These are phyloP conservation scores for Stenopsyche tienmushanensis DNA, from an alignment of 1,140 invertebrate species.

Conservation along the genomic window DNA sequence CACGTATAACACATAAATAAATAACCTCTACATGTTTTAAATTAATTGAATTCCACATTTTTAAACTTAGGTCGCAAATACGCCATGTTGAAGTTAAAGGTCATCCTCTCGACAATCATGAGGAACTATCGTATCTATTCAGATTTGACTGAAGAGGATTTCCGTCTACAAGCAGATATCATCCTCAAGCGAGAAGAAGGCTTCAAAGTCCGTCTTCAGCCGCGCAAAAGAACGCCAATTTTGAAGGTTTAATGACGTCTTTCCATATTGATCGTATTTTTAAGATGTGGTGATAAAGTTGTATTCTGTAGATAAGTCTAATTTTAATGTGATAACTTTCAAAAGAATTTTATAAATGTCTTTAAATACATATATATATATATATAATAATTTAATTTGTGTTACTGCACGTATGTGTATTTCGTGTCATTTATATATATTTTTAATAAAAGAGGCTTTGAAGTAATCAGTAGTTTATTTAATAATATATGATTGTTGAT, in stretches of 20 bases:
- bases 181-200: constrained; percentile 83
- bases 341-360: background rate
- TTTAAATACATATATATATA: background rate
- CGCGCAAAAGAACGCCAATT: constrained; percentile 58
- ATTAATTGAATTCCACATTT: constrained; percentile 3
- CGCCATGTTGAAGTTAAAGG: constrained; percentile 86
- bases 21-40: background rate
- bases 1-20: background rate
- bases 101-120: constrained; percentile 82
- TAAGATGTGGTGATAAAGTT: no score
- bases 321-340: no score
- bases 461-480: no score
- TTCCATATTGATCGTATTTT: no score
- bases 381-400: background rate
- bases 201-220: constrained; percentile 69
- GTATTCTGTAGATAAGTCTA: no score
- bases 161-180: constrained; percentile 79
- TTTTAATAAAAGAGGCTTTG: no score
- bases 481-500: no score
- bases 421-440: background rate
- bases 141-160: constrained; percentile 69
- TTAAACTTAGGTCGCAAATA: constrained; percentile 74
- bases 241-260: no score
- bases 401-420: background rate
- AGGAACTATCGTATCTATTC: constrained; percentile 78